phyloP scores from a whole-genome alignment of 2,888 invertebrate genomes.

The Torymus texanus region DNA sequence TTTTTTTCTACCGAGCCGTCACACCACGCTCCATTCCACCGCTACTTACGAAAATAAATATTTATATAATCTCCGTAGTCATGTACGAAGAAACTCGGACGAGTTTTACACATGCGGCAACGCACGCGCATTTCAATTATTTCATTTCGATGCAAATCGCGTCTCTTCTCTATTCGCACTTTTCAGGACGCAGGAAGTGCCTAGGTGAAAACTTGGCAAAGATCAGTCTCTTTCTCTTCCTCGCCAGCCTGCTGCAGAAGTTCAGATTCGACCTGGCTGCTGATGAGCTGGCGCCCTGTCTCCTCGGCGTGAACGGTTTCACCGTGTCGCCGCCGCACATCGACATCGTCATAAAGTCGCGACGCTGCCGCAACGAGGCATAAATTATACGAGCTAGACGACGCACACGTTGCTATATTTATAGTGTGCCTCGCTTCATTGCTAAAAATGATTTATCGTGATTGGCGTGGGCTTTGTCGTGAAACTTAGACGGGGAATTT shows the following conservation, averaged over 20 bases:
- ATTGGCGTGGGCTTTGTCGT: not conserved
- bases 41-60: not conserved
- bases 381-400: not conserved
- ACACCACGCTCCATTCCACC: no score
- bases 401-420: constrained; percentile 1
- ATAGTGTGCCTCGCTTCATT: not conserved
- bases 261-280: constrained; percentile 82
- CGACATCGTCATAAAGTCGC: constrained; percentile 43
- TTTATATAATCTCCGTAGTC: constrained; percentile 1
- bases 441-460: constrained; percentile 3
- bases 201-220: constrained; percentile 86
- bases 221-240: constrained; percentile 85
- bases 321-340: constrained; percentile 75
- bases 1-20: no score
- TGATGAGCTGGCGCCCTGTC: constrained; percentile 79
- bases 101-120: constrained; percentile 4
- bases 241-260: constrained; percentile 83
- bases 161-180: not conserved
- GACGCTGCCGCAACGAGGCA: not conserved
- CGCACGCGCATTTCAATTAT: not conserved
- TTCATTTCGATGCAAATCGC: constrained; percentile 32
- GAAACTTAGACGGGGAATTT: not conserved
- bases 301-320: constrained; percentile 83
- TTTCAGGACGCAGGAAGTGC: constrained; percentile 82
- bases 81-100: not conserved